Evolutionary conservation across 37 sponge, comb jelly and placozoan genomes (phyloP).

Genomic region (Eunapius fragilis): DNA sequence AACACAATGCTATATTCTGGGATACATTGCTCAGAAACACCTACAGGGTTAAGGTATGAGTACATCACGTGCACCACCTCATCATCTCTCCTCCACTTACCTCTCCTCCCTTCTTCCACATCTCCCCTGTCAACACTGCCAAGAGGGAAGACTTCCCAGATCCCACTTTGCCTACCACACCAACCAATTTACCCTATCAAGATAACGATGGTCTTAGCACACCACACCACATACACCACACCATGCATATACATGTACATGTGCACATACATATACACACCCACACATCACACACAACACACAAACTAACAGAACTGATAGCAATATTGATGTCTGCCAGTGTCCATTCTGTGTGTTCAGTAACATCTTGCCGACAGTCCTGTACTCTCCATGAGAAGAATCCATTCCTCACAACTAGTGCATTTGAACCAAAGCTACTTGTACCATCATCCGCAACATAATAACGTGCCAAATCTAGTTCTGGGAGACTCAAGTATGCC

Average conservation of each 20-base stretch:
- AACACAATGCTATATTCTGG: not conserved
- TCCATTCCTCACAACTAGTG: conserved; percentile 45
- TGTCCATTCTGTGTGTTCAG: not conserved
- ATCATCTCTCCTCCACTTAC: conserved; percentile 15
- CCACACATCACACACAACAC: not conserved
- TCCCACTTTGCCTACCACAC: conserved; percentile 88
- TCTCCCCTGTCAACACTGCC: conserved; percentile 90
- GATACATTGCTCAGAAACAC: not conserved
- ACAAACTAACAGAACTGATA: conserved; percentile 21
- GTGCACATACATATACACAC: not conserved
- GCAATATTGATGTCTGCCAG: conserved; percentile 35
- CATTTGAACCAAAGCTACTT: not conserved
- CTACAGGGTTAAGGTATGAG: not conserved
- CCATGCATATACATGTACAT: not conserved
- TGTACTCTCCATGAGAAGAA: conserved; percentile 60
- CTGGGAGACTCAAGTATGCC: conserved; percentile 70
- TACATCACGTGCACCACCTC: not conserved
- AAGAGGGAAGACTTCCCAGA: conserved; percentile 93
- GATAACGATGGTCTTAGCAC: not conserved
- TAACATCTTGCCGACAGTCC: not conserved
- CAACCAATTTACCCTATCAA: conserved; percentile 86
- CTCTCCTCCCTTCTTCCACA: conserved; percentile 72
- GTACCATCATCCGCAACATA: conserved; percentile 19
- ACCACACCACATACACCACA: conserved; percentile 2
- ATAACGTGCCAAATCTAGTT: conserved; percentile 57